Conservation (phyloP, 2,797 vertebrate species). For the Bufotes viridis region DNA sequence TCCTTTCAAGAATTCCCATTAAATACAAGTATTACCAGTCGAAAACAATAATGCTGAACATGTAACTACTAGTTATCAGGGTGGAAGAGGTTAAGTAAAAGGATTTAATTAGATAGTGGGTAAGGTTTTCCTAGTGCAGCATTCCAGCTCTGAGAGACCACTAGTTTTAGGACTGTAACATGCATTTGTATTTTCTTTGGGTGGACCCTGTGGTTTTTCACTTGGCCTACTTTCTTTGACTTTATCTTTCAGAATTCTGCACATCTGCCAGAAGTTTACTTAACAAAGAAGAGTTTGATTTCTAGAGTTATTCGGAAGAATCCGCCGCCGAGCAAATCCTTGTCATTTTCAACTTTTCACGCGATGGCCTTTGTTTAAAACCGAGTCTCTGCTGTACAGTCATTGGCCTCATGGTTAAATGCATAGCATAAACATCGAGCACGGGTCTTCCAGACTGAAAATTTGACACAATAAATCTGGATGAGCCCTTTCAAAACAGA, state of each 20-base stretch:
- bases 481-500: constrained; percentile 10
- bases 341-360: constrained; percentile 10
- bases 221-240: constrained; percentile 16
- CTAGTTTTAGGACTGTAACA: not conserved
- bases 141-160: not conserved
- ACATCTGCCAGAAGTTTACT: constrained; percentile 2
- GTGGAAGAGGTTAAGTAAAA: not conserved
- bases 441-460: not conserved
- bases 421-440: constrained; percentile 17
- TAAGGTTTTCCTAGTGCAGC: not conserved
- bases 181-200: constrained; percentile 18
- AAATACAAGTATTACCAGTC: not conserved
- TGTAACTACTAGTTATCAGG: not conserved
- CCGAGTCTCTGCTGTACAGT: constrained; percentile 1
- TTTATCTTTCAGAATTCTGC: constrained; percentile 10
- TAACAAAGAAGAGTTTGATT: constrained; percentile 1
- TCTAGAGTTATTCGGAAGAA: not conserved
- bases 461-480: constrained; percentile 32
- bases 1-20: not conserved
- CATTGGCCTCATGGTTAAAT: constrained; percentile 44
- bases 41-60: not conserved
- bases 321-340: not conserved
- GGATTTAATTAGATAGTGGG: no score
- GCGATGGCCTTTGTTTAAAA: constrained; percentile 10
- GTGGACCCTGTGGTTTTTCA: constrained; percentile 21